Conservation (phyloP, 2,113 vertebrate species). For the Crocuta crocuta region DNA sequence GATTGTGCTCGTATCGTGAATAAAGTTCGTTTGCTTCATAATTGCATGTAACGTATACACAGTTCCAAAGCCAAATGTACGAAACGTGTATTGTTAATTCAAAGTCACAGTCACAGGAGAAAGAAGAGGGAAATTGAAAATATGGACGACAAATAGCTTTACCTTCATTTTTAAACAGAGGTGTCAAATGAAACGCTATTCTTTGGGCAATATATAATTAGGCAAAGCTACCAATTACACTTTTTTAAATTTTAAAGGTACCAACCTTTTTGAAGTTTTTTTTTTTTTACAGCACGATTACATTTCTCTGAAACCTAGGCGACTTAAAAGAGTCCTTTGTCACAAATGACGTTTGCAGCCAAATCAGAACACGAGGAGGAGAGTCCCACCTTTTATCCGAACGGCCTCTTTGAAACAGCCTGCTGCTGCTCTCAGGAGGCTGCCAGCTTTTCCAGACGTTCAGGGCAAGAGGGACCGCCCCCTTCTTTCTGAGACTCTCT, state of each 20-base stretch:
- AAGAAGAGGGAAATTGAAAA: background rate
- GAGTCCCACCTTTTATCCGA: background rate
- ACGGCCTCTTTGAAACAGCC: background rate
- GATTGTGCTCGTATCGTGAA: background rate
- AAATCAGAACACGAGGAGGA: background rate
- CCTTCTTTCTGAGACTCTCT: background rate
- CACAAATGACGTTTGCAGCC: background rate
- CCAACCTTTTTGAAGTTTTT: background rate
- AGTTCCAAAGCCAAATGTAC: background rate
- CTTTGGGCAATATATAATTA: background rate
- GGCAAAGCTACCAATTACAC: background rate
- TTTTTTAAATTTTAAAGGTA: background rate
- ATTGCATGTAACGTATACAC: background rate
- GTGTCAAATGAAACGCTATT: background rate
- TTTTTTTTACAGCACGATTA: background rate
- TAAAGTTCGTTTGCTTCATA: constrained; percentile 23
- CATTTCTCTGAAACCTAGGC: background rate
- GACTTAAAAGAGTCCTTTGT: background rate
- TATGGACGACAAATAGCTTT: background rate
- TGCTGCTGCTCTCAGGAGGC: background rate
- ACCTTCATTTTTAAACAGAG: background rate
- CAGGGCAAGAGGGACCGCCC: background rate
- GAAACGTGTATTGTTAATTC: background rate
- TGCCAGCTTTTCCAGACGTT: background rate
- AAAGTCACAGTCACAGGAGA: background rate